A percentile compares a stretch with the other conserved stretches of the same genome.
Evolutionary conservation across 2,888 invertebrate genomes (phyloP).

Genomic region (Ecliptopera silaceata): DNA sequence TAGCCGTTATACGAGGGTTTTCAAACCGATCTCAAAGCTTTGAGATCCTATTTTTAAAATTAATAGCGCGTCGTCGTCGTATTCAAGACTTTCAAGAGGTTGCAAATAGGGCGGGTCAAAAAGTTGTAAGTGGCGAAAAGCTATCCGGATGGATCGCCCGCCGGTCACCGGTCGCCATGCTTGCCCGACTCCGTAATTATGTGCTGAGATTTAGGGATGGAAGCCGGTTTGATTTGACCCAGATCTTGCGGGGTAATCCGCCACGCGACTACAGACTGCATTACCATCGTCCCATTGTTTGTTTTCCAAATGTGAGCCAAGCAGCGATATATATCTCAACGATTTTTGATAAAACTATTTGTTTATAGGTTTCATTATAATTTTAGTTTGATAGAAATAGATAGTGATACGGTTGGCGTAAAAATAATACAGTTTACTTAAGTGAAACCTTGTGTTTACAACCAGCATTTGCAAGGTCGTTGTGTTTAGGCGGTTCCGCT

Average conservation of each 20-base stretch:
- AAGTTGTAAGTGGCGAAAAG: constrained; percentile 55
- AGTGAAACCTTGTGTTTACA: background rate
- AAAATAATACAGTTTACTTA: too few relatives aligned
- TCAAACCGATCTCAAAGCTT: constrained; percentile 26
- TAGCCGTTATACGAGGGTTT: constrained; percentile 21
- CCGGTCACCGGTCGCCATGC: constrained; percentile 43
- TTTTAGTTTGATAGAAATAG: too few relatives aligned
- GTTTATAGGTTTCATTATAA: too few relatives aligned
- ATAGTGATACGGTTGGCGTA: too few relatives aligned
- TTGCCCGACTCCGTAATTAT: constrained; percentile 56
- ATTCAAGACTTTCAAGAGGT: constrained; percentile 39
- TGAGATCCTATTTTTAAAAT: constrained; percentile 26
- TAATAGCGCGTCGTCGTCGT: constrained; percentile 36
- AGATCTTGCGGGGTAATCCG: constrained; percentile 61
- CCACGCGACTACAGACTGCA: constrained; percentile 38
- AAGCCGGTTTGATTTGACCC: constrained; percentile 58
- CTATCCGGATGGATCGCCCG: constrained; percentile 41
- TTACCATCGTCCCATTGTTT: constrained; percentile 47
- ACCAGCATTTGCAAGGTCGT: constrained; percentile 28
- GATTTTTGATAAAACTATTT: too few relatives aligned
- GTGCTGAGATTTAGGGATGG: constrained; percentile 65
- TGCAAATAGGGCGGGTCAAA: constrained; percentile 36
- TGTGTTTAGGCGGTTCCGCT: constrained; percentile 36
- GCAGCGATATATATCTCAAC: too few relatives aligned
- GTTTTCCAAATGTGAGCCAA: constrained; percentile 32